Evolutionary conservation across 2,113 vertebrate genomes (phyloP), one percentile per base, ranked within the genome.

Genomic region (Eretmochelys imbricata): DNA sequence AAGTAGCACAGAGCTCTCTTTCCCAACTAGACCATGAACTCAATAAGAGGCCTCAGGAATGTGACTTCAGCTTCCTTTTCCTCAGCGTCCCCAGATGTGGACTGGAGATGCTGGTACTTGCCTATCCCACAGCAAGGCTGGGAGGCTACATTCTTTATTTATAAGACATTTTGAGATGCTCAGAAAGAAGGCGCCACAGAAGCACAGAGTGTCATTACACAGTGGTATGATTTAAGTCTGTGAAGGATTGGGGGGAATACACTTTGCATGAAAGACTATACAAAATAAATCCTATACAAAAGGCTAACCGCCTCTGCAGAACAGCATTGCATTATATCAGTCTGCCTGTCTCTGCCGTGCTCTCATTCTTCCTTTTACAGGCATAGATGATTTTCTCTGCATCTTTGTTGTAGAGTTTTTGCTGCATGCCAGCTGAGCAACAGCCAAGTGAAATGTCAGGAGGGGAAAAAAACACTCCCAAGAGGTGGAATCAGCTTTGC

Each of bases 281-380:
- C 96, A 96, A 97, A 97, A 97, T 96, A 96, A 97, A 97, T 97
- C 96, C 96, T 95, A 89, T 87, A 80, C 90, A 0, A 97, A 94
- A 88, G 88, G 85, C 95, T 93, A 89, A 94, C 96, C 29, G 93
- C 94, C 96, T 97, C 96, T 84, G 42, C 96, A 93, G 90, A 89
- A 79, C 50, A 86, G 31, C 88, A 85, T 7, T 50, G 92, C 80
- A 92, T 93, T 91, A 57, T 65, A 91, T 96, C 93, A 93, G 95
- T 91, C 55, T 0, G 86, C 55, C 89, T 53, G 94, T 89, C 94
- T 95, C 91, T 93, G 95, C 91, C 6, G 5, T 2, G 31, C 88
- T 94, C 87, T 95, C 86, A 88, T 97, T 94, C 94, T 97, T 97
- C 97, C 97, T 97, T 97, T 97, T 97, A 97, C 94, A 97, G 97